Conservation (phyloP, 2,113 vertebrate species). For the Noctilio leporinus region DNA sequence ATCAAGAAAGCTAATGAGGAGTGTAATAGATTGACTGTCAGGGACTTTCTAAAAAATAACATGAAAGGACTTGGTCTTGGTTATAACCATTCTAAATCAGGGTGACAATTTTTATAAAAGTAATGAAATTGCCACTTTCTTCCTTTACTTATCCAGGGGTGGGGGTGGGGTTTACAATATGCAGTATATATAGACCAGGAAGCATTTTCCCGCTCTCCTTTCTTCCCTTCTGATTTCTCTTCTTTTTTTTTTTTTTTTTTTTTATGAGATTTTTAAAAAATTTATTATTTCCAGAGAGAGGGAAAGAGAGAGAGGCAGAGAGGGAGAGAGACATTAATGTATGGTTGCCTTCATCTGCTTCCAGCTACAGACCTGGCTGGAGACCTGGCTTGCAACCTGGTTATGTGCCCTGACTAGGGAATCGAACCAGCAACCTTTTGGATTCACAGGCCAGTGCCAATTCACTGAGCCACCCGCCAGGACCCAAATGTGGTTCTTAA, state of each 20-base stretch:
- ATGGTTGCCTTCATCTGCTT: too few species aligned
- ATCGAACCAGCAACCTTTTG: too few species aligned
- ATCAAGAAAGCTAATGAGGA: neutral
- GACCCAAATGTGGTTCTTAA: neutral
- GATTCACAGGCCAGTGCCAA: too few species aligned
- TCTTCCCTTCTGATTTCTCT: neutral
- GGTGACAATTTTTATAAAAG: neutral
- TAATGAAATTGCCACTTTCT: neutral
- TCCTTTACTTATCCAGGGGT: neutral
- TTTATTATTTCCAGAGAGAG: too few species aligned
- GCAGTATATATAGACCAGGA: neutral
- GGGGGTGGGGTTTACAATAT: neutral
- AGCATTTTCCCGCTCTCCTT: neutral
- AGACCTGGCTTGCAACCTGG: too few species aligned
- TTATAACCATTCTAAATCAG: neutral
- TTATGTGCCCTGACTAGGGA: too few species aligned
- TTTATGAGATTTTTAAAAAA: too few species aligned
- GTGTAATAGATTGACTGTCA: neutral
- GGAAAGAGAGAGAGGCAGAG: too few species aligned
- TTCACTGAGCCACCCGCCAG: too few species aligned
- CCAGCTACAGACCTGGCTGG: too few species aligned
- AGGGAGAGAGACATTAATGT: too few species aligned
- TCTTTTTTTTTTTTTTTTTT: neutral
- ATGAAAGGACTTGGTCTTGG: neutral
- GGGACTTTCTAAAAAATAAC: neutral